Conservation (phyloP, 2,888 invertebrate genomes). For the Volucella inflata region DNA sequence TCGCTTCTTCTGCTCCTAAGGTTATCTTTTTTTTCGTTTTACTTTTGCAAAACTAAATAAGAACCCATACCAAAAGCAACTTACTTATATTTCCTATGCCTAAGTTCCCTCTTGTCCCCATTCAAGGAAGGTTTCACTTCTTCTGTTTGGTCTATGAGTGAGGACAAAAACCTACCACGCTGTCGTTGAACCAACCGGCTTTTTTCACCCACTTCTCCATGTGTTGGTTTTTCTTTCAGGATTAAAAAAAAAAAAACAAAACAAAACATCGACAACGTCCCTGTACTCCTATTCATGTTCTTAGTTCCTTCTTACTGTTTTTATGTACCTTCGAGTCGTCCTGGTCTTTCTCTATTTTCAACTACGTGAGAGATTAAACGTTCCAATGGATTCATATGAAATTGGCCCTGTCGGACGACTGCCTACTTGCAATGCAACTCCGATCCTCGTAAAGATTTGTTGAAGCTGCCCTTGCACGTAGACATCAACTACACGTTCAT, state of each 20-base stretch:
- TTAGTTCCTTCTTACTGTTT: not conserved
- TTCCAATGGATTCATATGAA: constrained; percentile 52
- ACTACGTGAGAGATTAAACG: constrained; percentile 35
- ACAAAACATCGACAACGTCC: constrained; percentile 6
- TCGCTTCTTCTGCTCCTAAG: not conserved
- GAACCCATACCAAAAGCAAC: constrained; percentile 22
- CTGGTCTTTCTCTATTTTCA: not conserved
- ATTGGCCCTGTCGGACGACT: constrained; percentile 38
- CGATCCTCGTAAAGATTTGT: constrained; percentile 36
- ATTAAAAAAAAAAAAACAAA: not conserved
- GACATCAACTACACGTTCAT: not conserved
- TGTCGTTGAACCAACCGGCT: constrained; percentile 73
- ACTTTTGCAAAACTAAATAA: constrained; percentile 42
- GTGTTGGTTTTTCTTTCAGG: constrained; percentile 56
- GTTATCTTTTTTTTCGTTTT: constrained; percentile 59
- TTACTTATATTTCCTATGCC: constrained; percentile 22
- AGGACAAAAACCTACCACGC: constrained; percentile 39
- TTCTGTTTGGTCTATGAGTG: constrained; percentile 28
- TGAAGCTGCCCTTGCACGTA: not conserved
- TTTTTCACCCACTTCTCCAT: constrained; percentile 72
- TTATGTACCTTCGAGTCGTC: not conserved
- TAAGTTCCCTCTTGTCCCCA: constrained; percentile 19
- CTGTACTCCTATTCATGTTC: not conserved
- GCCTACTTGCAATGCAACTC: constrained; percentile 2
- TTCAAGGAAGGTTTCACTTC: not conserved